Conservation (phyloP, 37 sponge, comb jelly and placozoan species). For the Halichondria panicea region DNA sequence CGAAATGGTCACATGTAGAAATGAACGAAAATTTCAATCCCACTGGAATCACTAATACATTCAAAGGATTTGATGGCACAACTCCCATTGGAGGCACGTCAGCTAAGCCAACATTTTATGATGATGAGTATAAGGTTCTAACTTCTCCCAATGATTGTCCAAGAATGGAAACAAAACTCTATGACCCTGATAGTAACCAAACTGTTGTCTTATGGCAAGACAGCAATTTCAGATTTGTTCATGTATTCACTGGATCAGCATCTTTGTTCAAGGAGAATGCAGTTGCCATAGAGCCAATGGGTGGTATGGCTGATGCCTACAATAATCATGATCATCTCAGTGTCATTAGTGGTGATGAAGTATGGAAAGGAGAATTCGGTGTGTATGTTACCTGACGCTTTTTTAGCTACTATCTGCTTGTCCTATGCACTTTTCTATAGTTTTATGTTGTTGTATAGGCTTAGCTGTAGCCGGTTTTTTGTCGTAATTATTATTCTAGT, state of each 20-base stretch:
- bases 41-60: conserved; percentile 58
- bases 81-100: conserved; percentile 59
- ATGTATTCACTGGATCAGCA: conserved; percentile 63
- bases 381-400: conserved; percentile 71
- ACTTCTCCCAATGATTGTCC: not conserved
- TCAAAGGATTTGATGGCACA: conserved; percentile 34
- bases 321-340: conserved; percentile 70
- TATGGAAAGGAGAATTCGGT: conserved; percentile 67
- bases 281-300: conserved; percentile 82
- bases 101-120: conserved; percentile 56
- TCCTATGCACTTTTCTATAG: too few relatives aligned
- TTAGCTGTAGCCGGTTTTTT: too few relatives aligned
- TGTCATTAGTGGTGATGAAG: conserved; percentile 67
- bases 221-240: conserved; percentile 54
- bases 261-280: conserved; percentile 31
- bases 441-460: too few relatives aligned
- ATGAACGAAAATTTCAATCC: conserved; percentile 53
- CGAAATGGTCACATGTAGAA: conserved; percentile 58
- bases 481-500: too few relatives aligned
- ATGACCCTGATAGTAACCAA: conserved; percentile 47
- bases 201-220: conserved; percentile 65
- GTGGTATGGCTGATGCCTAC: conserved; percentile 77
- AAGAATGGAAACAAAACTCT: conserved; percentile 17
- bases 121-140: conserved; percentile 64
- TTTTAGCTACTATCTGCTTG: too few relatives aligned